Conservation (phyloP, 2,797 vertebrate species). For the Anomalospiza imberbis region DNA sequence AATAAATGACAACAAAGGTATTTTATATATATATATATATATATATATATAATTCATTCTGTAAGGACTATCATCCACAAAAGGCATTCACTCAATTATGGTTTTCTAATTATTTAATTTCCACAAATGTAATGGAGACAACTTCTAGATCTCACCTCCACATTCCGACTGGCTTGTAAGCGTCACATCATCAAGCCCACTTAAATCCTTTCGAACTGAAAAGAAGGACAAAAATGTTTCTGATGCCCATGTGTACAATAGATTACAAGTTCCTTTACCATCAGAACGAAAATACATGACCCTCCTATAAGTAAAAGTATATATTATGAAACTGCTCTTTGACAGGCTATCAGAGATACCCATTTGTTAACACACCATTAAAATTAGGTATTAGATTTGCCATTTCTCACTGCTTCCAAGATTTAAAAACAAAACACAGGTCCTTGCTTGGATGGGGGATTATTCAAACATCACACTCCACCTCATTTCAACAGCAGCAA, state of each 20-base stretch:
- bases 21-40: neutral
- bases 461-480: neutral
- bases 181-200: slow-evolving; percentile 84
- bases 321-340: neutral
- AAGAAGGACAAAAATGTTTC: slow-evolving; percentile 15
- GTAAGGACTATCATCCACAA: neutral
- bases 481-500: neutral
- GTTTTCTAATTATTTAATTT: neutral
- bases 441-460: neutral
- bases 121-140: neutral
- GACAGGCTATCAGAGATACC: neutral
- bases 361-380: neutral
- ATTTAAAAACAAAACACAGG: neutral
- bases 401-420: neutral
- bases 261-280: neutral
- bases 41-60: neutral
- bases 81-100: neutral
- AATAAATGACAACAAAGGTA: neutral
- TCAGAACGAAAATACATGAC: neutral
- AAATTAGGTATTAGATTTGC: neutral
- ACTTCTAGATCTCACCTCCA: slow-evolving; percentile 78
- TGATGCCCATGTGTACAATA: neutral
- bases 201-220: slow-evolving; percentile 82
- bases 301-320: neutral
- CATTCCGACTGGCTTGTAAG: slow-evolving; percentile 83